Conservation (phyloP, 92 coral and sea anemone species). For the Galaxea fascicularis region DNA sequence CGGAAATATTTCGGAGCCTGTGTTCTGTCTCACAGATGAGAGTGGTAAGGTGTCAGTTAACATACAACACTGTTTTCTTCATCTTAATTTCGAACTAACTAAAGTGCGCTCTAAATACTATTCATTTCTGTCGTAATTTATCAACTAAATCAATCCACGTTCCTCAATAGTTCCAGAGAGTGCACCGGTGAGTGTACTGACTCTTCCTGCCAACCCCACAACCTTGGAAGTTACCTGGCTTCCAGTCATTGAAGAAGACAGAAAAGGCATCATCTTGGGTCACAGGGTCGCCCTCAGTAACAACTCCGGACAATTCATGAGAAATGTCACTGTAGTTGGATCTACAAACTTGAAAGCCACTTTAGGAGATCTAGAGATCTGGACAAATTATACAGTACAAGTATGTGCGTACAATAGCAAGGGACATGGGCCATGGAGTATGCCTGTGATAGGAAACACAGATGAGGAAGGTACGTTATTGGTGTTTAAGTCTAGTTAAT, state of each 20-base stretch:
- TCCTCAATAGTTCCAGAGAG: slow-evolving; percentile 57
- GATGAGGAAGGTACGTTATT: slow-evolving; percentile 70
- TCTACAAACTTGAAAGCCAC: slow-evolving; percentile 5
- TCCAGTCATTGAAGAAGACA: slow-evolving; percentile 41
- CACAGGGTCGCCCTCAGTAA: slow-evolving; percentile 41
- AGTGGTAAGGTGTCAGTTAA: slow-evolving; percentile 63
- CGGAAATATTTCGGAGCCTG: slow-evolving; percentile 75
- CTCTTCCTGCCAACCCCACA: slow-evolving; percentile 40
- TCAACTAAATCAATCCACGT: no score
- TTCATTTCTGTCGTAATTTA: no score
- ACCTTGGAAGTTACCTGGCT: slow-evolving; percentile 57
- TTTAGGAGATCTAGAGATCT: slow-evolving; percentile 48
- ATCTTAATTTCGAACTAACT: no score
- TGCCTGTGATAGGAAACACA: slow-evolving; percentile 25
- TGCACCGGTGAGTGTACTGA: slow-evolving; percentile 46
- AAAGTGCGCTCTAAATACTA: no score
- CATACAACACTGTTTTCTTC: no score
- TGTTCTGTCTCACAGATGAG: slow-evolving; percentile 75
- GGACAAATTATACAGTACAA: slow-evolving; percentile 70
- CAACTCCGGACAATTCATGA: slow-evolving; percentile 31
- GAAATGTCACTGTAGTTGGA: slow-evolving; percentile 45
- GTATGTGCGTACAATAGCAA: slow-evolving; percentile 60
- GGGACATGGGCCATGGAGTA: slow-evolving; percentile 73
- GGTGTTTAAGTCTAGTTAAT: no score
- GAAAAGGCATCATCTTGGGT: slow-evolving; percentile 72